Evolutionary conservation across 2,888 invertebrate species (phyloP), one percentile per base, ranked within the genome.

Genomic region (Drosophila maculinotata): DNA sequence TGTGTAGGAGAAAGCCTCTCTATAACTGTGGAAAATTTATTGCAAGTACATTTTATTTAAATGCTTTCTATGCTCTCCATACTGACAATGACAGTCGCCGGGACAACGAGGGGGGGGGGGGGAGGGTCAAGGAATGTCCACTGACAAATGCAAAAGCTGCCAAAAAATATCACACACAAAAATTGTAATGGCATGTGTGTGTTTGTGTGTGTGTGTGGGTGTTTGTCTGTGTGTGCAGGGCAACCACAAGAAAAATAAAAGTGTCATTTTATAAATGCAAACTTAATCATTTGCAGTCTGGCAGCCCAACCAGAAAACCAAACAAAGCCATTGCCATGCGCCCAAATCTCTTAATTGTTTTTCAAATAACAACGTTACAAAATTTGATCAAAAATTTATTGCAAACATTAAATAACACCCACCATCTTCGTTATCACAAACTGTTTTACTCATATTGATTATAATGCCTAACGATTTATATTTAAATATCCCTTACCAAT

Each of bases 41-140:
- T 68, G 75, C 81, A 65, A 83, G 84, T 69, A 80, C 64, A 80
- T 84, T 81, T 84, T 66, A 87, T 84, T 84, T 80, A 87, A 81
- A 84, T 71, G 44, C 76, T 71, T 64, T 20, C 20, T 4, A 20
- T 20, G 20, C 26, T 28, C 26, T 79, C 35, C 63, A 66, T 53
- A 8, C 63, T 80, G 81, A 52, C 80, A 67, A 52, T 83, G 84
- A 49, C 81, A 87, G 64, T 39, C 41, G 17, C 30, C 31, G 26
- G 31, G 3, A 33, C 3, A 30, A 20, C n/a, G n/a, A 28, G 12
- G 9, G 23, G 6, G 36, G 7, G 7, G 3, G 20, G 14, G 53
- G 17, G 5, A 1, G 9, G 17, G 28, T 35, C 51, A 51, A 66
- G 47, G 49, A 63, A 57, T 60, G 42, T 49, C 47, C 39, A 53